Conservation (phyloP, 1,140 invertebrate genomes). For the Lasioglossum baleicum region DNA sequence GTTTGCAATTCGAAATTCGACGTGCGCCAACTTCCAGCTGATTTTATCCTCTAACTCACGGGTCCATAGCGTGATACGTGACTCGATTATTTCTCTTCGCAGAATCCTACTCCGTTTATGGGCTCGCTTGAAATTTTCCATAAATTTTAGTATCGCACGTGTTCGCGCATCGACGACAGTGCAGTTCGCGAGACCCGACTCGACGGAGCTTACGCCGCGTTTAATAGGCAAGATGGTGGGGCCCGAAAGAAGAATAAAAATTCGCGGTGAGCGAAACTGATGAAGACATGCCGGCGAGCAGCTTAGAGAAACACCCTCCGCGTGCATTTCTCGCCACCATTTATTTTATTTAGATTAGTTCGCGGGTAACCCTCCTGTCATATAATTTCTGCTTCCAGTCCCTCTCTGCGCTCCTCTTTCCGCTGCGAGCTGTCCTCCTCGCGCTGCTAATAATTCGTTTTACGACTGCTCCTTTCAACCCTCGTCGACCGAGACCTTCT, state of each 20-base stretch:
- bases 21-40: too few species aligned
- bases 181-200: too few species aligned
- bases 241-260: background rate
- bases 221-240: background rate
- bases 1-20: too few species aligned
- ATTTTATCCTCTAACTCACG: too few species aligned
- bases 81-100: too few species aligned
- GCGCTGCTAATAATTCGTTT: background rate
- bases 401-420: too few species aligned
- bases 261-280: constrained; percentile 1
- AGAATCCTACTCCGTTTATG: too few species aligned
- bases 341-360: constrained; percentile 34
- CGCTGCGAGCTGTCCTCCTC: background rate
- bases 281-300: constrained; percentile 26
- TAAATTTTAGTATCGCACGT: too few species aligned
- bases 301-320: constrained; percentile 8
- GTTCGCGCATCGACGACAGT: too few species aligned
- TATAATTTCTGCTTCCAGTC: constrained; percentile 28
- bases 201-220: background rate
- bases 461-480: background rate
- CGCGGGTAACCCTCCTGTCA: constrained; percentile 14
- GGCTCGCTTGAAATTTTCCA: too few species aligned
- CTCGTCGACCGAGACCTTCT: background rate
- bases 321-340: constrained; percentile 2
- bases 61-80: too few species aligned